phyloP scores from a whole-genome alignment of 2,888 invertebrate genomes.

The Habrosyne pyritoides region DNA sequence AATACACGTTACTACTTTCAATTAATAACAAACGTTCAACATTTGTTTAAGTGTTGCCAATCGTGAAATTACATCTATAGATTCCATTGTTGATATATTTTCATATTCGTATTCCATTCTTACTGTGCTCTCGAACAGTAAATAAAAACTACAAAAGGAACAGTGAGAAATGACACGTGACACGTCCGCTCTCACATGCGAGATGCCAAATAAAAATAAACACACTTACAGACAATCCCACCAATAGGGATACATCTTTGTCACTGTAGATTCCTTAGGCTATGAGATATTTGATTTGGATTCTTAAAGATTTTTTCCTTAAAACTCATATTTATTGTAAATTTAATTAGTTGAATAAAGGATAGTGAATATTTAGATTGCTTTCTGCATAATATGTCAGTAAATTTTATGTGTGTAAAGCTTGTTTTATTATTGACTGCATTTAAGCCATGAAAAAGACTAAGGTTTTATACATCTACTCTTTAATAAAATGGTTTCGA shows the following conservation, averaged over 20 bases:
- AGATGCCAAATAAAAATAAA: conserved; percentile 66
- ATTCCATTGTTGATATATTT: conserved; percentile 12
- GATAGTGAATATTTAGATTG: too few relatives aligned
- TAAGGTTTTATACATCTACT: too few relatives aligned
- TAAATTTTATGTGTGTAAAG: too few relatives aligned
- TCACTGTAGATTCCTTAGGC: conserved; percentile 3
- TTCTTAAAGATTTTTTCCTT: neutral
- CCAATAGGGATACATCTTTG: conserved; percentile 30
- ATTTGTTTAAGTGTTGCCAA: conserved; percentile 23
- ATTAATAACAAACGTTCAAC: conserved; percentile 20
- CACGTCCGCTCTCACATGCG: conserved; percentile 68
- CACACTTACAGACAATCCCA: conserved; percentile 37
- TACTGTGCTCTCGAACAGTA: conserved; percentile 18
- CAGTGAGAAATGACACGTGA: conserved; percentile 41
- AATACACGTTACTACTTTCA: conserved; percentile 31
- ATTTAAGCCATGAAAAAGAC: too few relatives aligned
- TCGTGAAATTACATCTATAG: neutral
- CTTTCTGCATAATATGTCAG: too few relatives aligned
- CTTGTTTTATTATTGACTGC: too few relatives aligned
- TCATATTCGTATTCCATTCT: conserved; percentile 14
- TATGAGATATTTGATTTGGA: neutral
- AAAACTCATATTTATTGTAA: neutral
- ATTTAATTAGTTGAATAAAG: too few relatives aligned
- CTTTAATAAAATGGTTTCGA: too few relatives aligned
- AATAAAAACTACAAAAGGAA: conserved; percentile 56